Base-by-base conservation (phyloP, 1,140 invertebrate genomes). In the Steinernema khuongi region DNA sequence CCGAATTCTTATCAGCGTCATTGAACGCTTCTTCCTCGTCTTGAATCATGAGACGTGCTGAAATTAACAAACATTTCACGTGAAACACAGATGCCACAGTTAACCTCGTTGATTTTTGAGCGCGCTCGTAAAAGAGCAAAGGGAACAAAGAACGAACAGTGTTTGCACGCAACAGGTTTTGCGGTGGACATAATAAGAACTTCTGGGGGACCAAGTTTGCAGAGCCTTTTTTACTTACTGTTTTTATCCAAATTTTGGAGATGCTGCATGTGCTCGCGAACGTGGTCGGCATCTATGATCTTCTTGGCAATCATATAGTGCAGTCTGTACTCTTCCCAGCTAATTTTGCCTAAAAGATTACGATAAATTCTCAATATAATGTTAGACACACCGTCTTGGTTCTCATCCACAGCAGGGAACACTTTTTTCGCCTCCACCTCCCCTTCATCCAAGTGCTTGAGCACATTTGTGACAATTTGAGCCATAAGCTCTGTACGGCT, bases 21-120 rank as follows among this genome's bases (percentile, higher is more conserved):
- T 60, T 60, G 50, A 60, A 60, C 50, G 50, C 50, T 60, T 60
- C 50, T 22, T 60, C 50, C 22, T 60, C 50, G 7, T 60, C 50
- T 60, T 60, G 50, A 22, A 60, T 60, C 50, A 60, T 60, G 50
- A 60, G 50, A 11, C 50, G 50, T 60, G 50, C 50, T 60, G 50
- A 60, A 60, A 60, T 60, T 41, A 11, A 11, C 36, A 41, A 41
- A 41, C 36, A n/a, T 41, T 60, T 60, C 50, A 60, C 50, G 50
- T 60, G 50, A 60, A 60, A n/a, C 26, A n/a, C 19, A 41, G n/a
- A 41, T 60, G 7, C 50, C 14, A 60, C 4, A 11, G 7, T 41
- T 41, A 41, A n/a, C n/a, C n/a, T 7, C 36, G 36, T 60, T 60
- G 50, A 26, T 60, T 60, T 60, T 60, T 60, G 50, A 60, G 14